Percentiles rank a stretch among this genome's conserved stretches.
phyloP scores from a whole-genome alignment of 2,888 invertebrate species.

The Brachycybe producta region DNA sequence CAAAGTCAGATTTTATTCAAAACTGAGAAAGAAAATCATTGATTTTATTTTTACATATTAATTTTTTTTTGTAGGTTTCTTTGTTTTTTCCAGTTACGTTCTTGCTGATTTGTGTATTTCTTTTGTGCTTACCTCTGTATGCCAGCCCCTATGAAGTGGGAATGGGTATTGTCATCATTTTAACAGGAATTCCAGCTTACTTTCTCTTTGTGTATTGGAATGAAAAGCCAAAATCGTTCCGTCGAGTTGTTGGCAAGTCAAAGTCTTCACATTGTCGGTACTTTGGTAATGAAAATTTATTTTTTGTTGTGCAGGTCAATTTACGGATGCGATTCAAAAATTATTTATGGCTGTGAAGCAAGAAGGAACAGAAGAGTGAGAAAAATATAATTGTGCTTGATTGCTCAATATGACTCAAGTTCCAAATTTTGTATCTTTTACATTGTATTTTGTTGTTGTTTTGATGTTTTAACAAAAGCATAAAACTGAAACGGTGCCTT shows the following conservation, averaged over 20 bases:
- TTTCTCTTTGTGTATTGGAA: conserved; percentile 54
- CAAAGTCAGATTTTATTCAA: conserved; percentile 43
- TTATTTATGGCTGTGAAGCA: conserved; percentile 44
- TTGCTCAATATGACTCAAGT: too few species aligned
- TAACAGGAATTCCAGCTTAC: conserved; percentile 73
- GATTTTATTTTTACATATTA: not conserved
- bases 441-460: too few species aligned
- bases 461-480: too few species aligned
- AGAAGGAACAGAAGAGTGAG: conserved; percentile 7
- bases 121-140: conserved; percentile 63
- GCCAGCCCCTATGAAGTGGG: conserved; percentile 67
- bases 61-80: conserved; percentile 45
- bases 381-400: not conserved
- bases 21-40: not conserved
- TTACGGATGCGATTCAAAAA: conserved; percentile 53
- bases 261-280: conserved; percentile 29
- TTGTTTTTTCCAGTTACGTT: conserved; percentile 62
- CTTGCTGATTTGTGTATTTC: conserved; percentile 59
- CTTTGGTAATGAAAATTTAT: not conserved
- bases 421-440: too few species aligned
- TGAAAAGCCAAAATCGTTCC: conserved; percentile 49
- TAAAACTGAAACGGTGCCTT: too few species aligned
- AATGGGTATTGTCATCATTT: conserved; percentile 61
- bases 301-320: conserved; percentile 21
- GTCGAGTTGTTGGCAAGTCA: conserved; percentile 47